Evolutionary conservation across 2,797 vertebrate genomes (phyloP).

Genomic region (Acanthurus tractus): DNA sequence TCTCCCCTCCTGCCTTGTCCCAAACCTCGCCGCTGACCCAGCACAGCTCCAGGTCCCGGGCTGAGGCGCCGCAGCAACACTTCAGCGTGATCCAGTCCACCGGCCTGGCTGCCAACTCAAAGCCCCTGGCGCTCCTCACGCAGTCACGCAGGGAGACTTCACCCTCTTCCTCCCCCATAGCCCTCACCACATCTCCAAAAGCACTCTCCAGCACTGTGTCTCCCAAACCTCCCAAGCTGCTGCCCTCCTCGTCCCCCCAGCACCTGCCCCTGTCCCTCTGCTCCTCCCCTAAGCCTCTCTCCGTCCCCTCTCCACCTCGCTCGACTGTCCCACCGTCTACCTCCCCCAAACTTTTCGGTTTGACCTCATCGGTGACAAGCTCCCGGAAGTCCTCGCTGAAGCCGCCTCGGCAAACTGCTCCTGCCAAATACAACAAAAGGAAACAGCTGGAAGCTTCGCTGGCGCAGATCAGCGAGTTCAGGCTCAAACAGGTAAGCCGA

Average conservation of each 20-base stretch:
- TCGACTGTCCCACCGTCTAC: constrained; percentile 90
- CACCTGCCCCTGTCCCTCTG: constrained; percentile 86
- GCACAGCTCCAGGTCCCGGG: constrained; percentile 91
- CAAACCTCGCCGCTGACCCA: constrained; percentile 91
- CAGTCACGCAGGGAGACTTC: constrained; percentile 91
- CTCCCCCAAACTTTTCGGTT: constrained; percentile 88
- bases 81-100: constrained; percentile 99
- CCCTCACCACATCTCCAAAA: constrained; percentile 85
- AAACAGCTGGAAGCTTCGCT: constrained; percentile 94
- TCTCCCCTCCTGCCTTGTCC: constrained; percentile 91
- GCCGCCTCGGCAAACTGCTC: constrained; percentile 62
- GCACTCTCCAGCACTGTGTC: constrained; percentile 87
- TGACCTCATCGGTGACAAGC: constrained; percentile 79
- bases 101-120: constrained; percentile 92
- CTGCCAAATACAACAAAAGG: constrained; percentile 91
- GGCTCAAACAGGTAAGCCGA: constrained; percentile 93
- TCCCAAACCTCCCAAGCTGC: constrained; percentile 87
- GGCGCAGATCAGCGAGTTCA: constrained; percentile 91
- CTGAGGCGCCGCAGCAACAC: constrained; percentile 92
- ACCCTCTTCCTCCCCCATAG: constrained; percentile 91
- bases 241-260: constrained; percentile 90
- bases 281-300: constrained; percentile 92
- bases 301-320: constrained; percentile 92
- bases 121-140: constrained; percentile 92
- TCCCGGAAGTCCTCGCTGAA: constrained; percentile 76